These are phyloP conservation scores for Hemiscyllium ocellatum DNA, from an alignment of 2,113 vertebrate species.

Conservation along the genomic window DNA sequence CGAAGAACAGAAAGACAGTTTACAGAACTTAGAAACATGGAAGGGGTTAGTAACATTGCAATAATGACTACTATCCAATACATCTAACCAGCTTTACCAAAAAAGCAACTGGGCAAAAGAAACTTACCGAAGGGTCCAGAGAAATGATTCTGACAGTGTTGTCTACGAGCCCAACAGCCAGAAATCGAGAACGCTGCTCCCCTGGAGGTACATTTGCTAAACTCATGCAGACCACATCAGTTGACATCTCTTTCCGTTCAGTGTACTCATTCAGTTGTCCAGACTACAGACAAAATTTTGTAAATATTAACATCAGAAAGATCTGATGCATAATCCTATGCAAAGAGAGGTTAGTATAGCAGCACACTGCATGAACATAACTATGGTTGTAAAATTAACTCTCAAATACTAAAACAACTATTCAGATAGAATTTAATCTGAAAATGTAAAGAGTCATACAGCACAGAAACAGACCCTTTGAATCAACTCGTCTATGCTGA, in stretches of 20 bases:
- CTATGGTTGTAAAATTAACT: not conserved
- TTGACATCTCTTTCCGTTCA: slow-evolving; percentile 95
- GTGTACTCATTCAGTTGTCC: slow-evolving; percentile 98
- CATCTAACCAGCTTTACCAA: not conserved
- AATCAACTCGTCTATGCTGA: too few relatives aligned
- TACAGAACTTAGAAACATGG: not conserved
- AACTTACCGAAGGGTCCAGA: slow-evolving; percentile 83
- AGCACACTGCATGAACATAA: not conserved
- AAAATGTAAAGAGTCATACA: not conserved
- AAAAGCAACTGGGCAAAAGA: slow-evolving; percentile 33
- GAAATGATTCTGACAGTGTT: slow-evolving; percentile 98
- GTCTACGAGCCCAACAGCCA: slow-evolving; percentile 90
- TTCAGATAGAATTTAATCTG: not conserved
- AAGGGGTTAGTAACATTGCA: not conserved
- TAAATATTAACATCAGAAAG: not conserved
- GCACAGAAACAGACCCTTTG: too few relatives aligned
- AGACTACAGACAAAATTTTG: slow-evolving; percentile 58
- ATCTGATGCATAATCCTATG: not conserved
- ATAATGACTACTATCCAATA: not conserved
- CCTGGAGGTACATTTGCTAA: slow-evolving; percentile 91
- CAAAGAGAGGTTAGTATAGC: not conserved
- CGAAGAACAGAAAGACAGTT: not conserved
- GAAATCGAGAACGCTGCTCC: slow-evolving; percentile 88
- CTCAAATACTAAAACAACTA: not conserved
- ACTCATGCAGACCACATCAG: slow-evolving; percentile 96